These are phyloP conservation scores for Pristiophorus japonicus DNA, from an alignment of 2,113 vertebrate genomes.

Conservation along the genomic window DNA sequence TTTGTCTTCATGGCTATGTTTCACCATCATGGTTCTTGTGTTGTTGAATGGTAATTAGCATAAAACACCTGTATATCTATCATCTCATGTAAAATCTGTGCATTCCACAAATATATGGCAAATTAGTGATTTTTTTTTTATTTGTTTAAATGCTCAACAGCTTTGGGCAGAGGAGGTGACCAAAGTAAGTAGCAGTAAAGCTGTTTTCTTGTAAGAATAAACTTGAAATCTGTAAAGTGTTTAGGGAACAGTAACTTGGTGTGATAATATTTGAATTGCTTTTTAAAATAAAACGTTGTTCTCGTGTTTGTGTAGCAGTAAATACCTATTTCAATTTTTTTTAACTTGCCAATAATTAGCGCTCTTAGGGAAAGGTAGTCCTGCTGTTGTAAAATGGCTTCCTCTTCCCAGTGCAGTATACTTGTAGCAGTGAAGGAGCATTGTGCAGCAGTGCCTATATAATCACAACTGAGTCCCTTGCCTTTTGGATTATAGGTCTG, in stretches of 20 bases:
- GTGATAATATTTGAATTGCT: neutral
- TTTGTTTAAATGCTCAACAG: conserved; percentile 79
- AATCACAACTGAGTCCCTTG: neutral
- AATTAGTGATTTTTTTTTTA: conserved; percentile 48
- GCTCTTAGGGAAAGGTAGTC: neutral
- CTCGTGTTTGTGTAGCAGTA: too few relatives aligned
- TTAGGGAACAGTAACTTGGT: neutral
- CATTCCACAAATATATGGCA: neutral
- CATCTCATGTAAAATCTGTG: neutral
- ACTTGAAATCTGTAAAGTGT: neutral
- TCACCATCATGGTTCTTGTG: neutral
- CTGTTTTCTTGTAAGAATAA: neutral
- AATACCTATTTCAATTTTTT: conserved; percentile 20
- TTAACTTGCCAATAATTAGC: conserved; percentile 36
- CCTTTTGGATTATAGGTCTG: conserved; percentile 28
- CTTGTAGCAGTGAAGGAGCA: neutral
- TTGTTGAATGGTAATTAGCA: neutral
- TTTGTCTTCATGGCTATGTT: neutral
- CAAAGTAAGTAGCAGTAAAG: conserved; percentile 78
- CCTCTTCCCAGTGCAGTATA: neutral
- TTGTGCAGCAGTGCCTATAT: neutral
- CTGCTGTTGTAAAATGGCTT: neutral
- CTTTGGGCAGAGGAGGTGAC: conserved; percentile 89
- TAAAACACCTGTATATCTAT: neutral
- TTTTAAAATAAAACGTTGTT: too few relatives aligned